Evolutionary conservation across 2,797 vertebrate species (phyloP), one percentile per base, ranked within the genome.

Genomic region (Lophotriccus pileatus): DNA sequence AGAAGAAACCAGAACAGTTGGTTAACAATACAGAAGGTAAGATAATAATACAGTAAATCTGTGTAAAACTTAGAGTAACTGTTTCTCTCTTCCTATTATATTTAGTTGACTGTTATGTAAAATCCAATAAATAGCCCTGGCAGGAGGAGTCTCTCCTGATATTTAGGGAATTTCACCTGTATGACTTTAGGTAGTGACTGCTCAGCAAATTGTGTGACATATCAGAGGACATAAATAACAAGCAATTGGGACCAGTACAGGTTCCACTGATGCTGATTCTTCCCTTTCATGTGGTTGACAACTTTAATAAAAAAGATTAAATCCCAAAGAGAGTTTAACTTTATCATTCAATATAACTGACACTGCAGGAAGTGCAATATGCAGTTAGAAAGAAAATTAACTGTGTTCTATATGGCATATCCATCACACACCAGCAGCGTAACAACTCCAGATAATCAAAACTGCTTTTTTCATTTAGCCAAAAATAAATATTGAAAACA

Each of bases 351-450:
- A 72, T 67, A 75, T 80, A 91, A 95, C 53, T 90, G 83, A 96
- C 91, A 49, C 93, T 64, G 66, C 80, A 62, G 76, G 94, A 95
- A 96, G 72, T 55, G 30, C 68, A 95, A 94, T 94, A 74, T 80
- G 69, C 30, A 72, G 95, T 93, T 94, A 89, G 59, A 93, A 97
- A 84, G 72, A 87, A 95, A 95, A 93, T 95, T 73, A 95, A 83
- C 69, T 79, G 25, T 77, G 75, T 78, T 95, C 60, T 87, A n/a
- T 34, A 73, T 18, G 60, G 36, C 69, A 68, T 88, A 96, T 87
- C 56, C 47, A 96, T 94, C 74, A 80, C 56, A 27, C 2, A 4
- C 2, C 2, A 91, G 49, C 62, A 95, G 34, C 77, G 66, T 25
- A 89, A 92, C 59, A 91, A 47, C 63, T 92, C 77, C 15, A 23